Percentiles rank a stretch among this genome's conserved stretches.
phyloP scores from a whole-genome alignment of 2,113 vertebrate species.

The Catagonus wagneri region DNA sequence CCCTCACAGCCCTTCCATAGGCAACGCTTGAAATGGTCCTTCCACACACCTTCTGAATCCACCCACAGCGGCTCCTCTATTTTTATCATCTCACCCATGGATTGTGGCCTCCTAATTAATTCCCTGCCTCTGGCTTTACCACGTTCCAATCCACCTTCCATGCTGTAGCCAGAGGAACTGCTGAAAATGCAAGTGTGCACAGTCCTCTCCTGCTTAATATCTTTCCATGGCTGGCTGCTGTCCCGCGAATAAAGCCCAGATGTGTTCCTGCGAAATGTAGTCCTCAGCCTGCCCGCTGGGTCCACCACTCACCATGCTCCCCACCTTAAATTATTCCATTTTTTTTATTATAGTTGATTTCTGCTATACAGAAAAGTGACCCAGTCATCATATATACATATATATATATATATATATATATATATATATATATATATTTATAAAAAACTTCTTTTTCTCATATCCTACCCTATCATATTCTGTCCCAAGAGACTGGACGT shows the following conservation, averaged over 20 bases:
- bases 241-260: neutral
- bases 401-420: too few species aligned
- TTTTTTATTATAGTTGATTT: too few species aligned
- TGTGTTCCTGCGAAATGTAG: accelerated
- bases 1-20: neutral
- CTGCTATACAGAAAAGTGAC: too few species aligned
- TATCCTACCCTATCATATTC: too few species aligned
- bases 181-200: neutral
- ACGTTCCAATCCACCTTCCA: neutral
- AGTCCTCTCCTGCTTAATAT: neutral
- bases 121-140: conserved; percentile 1
- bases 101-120: neutral
- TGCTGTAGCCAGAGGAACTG: neutral
- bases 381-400: too few species aligned
- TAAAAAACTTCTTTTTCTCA: too few species aligned
- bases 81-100: neutral
- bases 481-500: too few species aligned
- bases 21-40: neutral
- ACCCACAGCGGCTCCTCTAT: neutral
- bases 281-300: neutral
- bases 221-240: neutral
- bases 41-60: neutral
- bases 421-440: too few species aligned
- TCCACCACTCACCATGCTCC: neutral
- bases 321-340: neutral